These are phyloP conservation scores for Lethocerus indicus DNA, from an alignment of 1,140 invertebrate genomes.

Conservation along the genomic window DNA sequence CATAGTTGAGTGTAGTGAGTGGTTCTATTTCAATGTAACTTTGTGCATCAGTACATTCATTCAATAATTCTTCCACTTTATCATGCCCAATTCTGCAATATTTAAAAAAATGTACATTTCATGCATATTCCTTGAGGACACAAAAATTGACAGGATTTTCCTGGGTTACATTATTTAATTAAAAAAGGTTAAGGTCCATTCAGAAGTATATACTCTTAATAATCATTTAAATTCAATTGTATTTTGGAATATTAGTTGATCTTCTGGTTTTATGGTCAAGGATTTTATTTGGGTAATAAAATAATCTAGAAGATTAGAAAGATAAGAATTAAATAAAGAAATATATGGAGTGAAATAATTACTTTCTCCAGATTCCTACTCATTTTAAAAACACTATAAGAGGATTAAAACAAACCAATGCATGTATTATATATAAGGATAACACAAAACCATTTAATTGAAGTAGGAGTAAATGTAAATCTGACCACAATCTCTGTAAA, in stretches of 20 bases:
- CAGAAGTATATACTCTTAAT: not conserved
- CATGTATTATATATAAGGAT: not conserved
- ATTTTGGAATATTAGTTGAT: not conserved
- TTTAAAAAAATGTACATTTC: not conserved
- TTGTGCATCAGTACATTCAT: constrained; percentile 38
- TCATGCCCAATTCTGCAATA: constrained; percentile 34
- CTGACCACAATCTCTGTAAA: too few relatives aligned
- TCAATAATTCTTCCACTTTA: constrained; percentile 36
- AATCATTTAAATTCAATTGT: not conserved
- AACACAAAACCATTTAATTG: not conserved
- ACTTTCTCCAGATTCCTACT: not conserved
- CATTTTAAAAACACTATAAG: too few relatives aligned
- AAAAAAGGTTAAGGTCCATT: not conserved
- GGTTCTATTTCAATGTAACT: constrained; percentile 41
- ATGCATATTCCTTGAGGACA: not conserved
- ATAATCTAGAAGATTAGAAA: not conserved
- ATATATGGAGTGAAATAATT: not conserved
- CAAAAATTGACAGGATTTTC: not conserved
- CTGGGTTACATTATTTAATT: not conserved
- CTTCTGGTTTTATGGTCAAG: not conserved
- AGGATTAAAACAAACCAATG: not conserved
- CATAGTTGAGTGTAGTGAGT: constrained; percentile 41
- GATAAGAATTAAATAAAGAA: not conserved
- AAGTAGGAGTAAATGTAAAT: not conserved
- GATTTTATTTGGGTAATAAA: not conserved